Conservation (phyloP, 2,113 vertebrate genomes). For the Ophiodon elongatus region DNA sequence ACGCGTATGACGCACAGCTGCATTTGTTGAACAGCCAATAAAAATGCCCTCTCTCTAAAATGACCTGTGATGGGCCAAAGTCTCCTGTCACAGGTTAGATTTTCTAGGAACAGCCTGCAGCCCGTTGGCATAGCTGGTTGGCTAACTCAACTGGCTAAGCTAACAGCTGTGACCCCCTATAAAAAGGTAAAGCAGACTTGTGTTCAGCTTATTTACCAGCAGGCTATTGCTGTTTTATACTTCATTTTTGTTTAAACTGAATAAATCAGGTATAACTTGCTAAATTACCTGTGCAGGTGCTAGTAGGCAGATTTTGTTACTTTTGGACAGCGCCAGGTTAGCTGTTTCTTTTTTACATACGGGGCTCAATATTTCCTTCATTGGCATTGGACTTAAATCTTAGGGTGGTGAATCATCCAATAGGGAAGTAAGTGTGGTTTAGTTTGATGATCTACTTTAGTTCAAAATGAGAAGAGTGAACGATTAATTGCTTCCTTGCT, state of each 20-base stretch:
- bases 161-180: neutral
- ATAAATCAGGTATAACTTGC: neutral
- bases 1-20: neutral
- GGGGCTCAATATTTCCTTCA: neutral
- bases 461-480: neutral
- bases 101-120: neutral
- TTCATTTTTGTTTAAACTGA: neutral
- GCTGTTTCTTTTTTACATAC: neutral
- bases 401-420: neutral
- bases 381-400: neutral
- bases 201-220: neutral
- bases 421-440: conserved; percentile 3
- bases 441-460: conserved; percentile 3
- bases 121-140: neutral
- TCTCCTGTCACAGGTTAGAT: too few relatives aligned
- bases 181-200: neutral
- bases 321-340: neutral
- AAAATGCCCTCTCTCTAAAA: neutral
- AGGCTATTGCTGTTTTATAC: neutral
- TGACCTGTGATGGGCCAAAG: too few relatives aligned
- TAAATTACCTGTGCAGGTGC: neutral
- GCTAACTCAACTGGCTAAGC: neutral
- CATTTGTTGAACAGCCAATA: neutral
- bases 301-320: neutral
- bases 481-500: conserved; percentile 7